These are phyloP conservation scores for Argyresthia goedartella DNA, from an alignment of 2,888 invertebrate species.

Conservation along the genomic window DNA sequence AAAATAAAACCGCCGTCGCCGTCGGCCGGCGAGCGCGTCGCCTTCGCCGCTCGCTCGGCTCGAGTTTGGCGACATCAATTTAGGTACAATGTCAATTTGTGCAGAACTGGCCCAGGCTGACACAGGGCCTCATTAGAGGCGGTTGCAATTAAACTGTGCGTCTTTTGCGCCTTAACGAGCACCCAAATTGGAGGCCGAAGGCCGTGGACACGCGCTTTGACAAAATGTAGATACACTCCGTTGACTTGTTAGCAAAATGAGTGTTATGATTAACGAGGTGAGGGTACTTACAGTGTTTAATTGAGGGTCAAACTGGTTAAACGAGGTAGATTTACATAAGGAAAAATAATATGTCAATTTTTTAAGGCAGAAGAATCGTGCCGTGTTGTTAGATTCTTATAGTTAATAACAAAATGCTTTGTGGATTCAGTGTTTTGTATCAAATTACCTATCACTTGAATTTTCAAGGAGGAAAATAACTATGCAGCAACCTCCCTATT, in stretches of 20 bases:
- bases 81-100: slow-evolving; percentile 65
- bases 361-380: no score
- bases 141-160: slow-evolving; percentile 65
- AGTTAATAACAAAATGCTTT: no score
- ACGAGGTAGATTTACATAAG: no score
- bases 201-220: slow-evolving; percentile 50
- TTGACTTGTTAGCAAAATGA: not conserved
- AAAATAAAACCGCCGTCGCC: slow-evolving; percentile 6
- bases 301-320: no score
- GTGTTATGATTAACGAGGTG: not conserved
- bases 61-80: slow-evolving; percentile 50
- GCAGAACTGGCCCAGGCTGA: slow-evolving; percentile 40
- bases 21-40: slow-evolving; percentile 14
- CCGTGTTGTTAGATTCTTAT: no score
- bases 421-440: no score
- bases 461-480: no score
- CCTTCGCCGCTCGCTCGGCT: slow-evolving; percentile 25
- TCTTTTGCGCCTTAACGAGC: slow-evolving; percentile 67
- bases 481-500: no score
- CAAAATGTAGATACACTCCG: slow-evolving; percentile 28
- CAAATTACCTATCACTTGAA: no score
- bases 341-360: no score
- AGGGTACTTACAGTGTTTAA: not conserved
- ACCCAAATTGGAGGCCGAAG: slow-evolving; percentile 55
- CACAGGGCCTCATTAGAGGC: slow-evolving; percentile 63